Base-by-base conservation (phyloP, 1,140 invertebrate species). In the Penaeus vannamei region DNA sequence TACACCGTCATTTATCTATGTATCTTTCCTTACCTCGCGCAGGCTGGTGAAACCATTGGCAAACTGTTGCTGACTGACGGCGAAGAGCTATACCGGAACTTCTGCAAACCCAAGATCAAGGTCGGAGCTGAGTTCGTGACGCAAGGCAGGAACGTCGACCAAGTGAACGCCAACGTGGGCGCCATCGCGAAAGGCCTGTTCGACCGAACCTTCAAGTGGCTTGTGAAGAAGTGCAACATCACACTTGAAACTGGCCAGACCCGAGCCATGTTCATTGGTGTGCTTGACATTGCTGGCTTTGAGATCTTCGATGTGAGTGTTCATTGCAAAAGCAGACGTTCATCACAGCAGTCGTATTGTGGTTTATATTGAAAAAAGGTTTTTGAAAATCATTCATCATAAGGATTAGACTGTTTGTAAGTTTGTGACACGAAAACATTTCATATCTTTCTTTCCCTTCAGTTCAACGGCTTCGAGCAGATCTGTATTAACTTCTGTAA, bases 261-360 rank as follows among this genome's bases (percentile, higher is more conserved):
- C 53, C 53, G 53, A 8, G 53, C 53, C 53, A 53, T 53, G 53
- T 53, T 53, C 53, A 53, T 53, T 53, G 53, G 53, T 12, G 53
- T 53, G 53, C 53, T 53, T 10, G 53, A 53, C 2, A 53, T 53
- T 17, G 94, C 83, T 69, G 82, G 82, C 82, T 84, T 84, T 60
- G 82, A 84, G 23, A 84, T 84, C 53, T 84, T 84, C 82, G 82
- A 84, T 42, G 82, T 84, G 26, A 81, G 79, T 94, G 97, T 97
- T 53, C 94, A 99, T 98, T 94, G 97, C 98, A 94, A 97, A 98
- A 94, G 95, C 98, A 90, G 97, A 98, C 94, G 36, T 42, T 4
- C 8, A 4, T 42, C 36, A 42, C 4, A 2, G 8, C 36, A 36
- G 36, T 36, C 36, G 2, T 36, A 2, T 36, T 36, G 36, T 36